Base-by-base conservation (phyloP, 2,888 invertebrate genomes). In the Rhabditophanes sp. region DNA sequence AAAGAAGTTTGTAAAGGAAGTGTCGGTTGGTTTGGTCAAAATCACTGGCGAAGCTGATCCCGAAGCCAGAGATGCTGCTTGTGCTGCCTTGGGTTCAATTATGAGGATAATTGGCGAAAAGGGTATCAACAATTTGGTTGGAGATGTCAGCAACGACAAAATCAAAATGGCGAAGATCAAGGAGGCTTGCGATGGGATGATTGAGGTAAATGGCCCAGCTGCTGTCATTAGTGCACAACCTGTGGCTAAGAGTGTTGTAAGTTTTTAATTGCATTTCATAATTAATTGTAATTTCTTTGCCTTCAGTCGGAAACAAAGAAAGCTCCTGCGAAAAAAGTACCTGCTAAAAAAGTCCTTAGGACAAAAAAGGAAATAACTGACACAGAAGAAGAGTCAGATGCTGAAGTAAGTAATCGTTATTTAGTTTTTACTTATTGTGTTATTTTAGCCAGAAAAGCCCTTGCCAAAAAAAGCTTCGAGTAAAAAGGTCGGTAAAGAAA, bases 81-180 rank as follows among this genome's bases (percentile, higher is more conserved):
- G 83, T 0, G 82, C 84, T 64, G 88, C 90, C 0, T 68, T 96
- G n/a, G 96, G 93, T 6, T 85, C 85, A 0, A 77, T 83, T 1
- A 78, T 85, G 72, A 88, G 87, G 67, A 74, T 88, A 3, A 80
- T 88, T 7, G 82, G 88, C 2, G 93, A 93, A 61, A 87, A 85
- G 30, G 19, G 21, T 12, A 22, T 22, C 4, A 15, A 21, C 21
- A 18, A 21, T n/a, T 29, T 29, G 11, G 8, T 29, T 5, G 81
- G 0, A 78, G 79, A 35, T 16, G 46, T 53, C 21, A 44, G 34
- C 3, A 31, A 47, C 7, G 55, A 55, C 25, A 52, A 47, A 27
- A 6, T 48, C 76, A 76, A 33, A 75, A 76, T 48, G 78, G 80
- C 0, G 73, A 75, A 22, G 75, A 75, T 41, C 55, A 14, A 35